Evolutionary conservation across 2,113 vertebrate species (phyloP).

Genomic region (Hirundichthys speculiger): DNA sequence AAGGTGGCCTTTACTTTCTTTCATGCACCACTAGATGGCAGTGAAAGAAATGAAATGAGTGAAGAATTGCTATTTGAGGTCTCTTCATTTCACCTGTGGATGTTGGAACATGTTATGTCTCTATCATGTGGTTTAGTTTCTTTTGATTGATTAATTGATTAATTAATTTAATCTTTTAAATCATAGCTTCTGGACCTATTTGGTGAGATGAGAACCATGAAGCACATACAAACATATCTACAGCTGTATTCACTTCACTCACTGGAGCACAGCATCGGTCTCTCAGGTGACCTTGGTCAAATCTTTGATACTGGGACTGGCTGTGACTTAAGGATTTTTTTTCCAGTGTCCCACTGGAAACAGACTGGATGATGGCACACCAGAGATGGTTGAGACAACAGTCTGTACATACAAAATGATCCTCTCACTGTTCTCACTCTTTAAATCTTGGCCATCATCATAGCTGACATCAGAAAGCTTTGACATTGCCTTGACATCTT

Average conservation of each 20-base stretch:
- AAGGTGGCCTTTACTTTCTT: conserved; percentile 66
- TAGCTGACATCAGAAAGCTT: conserved; percentile 56
- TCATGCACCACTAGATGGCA: conserved; percentile 48
- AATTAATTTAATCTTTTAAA: too few species aligned
- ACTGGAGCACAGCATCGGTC: conserved; percentile 73
- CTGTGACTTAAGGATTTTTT: conserved; percentile 74
- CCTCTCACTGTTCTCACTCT: conserved; percentile 63
- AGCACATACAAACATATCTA: too few species aligned
- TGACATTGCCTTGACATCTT: too few species aligned
- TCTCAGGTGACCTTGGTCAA: conserved; percentile 66
- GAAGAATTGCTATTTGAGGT: neutral
- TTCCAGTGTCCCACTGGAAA: conserved; percentile 41
- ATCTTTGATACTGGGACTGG: conserved; percentile 72
- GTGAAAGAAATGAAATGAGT: neutral
- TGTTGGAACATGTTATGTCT: too few species aligned
- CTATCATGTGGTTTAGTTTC: too few species aligned
- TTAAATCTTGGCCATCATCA: conserved; percentile 44
- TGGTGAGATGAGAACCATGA: conserved; percentile 85
- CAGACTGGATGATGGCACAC: conserved; percentile 3
- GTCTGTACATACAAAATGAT: conserved; percentile 80
- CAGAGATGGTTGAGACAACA: conserved; percentile 8
- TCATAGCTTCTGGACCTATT: conserved; percentile 67
- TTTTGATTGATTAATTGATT: too few species aligned
- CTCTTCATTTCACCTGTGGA: too few species aligned
- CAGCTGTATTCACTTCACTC: conserved; percentile 54